Percentiles rank a stretch among this genome's conserved stretches.
phyloP scores from a whole-genome alignment of 2,113 vertebrate species.

The Emydocephalus ijimae region DNA sequence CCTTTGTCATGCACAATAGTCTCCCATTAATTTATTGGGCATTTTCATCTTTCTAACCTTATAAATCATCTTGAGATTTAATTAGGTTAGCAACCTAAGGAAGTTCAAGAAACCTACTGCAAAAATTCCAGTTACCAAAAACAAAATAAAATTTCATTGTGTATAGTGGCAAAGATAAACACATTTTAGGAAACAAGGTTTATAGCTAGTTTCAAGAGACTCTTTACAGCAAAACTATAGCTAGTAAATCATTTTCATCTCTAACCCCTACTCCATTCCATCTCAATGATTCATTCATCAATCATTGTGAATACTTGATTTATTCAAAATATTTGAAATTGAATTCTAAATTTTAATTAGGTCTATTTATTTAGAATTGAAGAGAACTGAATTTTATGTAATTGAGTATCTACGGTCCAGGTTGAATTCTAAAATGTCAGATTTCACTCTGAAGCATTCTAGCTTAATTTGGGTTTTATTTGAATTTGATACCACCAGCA shows the following conservation, averaged over 20 bases:
- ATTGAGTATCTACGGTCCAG: neutral
- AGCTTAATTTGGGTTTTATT: neutral
- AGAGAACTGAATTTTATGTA: neutral
- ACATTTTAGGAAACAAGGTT: neutral
- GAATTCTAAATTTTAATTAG: conserved; percentile 23
- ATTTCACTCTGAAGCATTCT: neutral
- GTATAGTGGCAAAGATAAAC: neutral
- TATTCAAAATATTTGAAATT: neutral
- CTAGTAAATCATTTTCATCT: rapidly evolving
- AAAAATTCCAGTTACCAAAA: conserved; percentile 30
- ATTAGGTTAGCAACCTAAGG: conserved; percentile 44
- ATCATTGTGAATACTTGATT: neutral
- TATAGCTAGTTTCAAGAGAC: neutral
- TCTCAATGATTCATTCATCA: neutral
- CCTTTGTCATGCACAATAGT: conserved; percentile 32
- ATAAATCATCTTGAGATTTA: conserved; percentile 56
- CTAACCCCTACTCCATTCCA: neutral
- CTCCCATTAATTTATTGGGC: conserved; percentile 45
- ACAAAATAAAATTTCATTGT: conserved; percentile 3
- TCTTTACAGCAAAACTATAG: neutral
- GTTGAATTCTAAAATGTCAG: neutral
- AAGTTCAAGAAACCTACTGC: conserved; percentile 23
- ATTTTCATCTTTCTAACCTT: conserved; percentile 29
- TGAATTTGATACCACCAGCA: neutral
- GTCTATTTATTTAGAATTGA: neutral